Percentiles rank a stretch among this genome's conserved stretches.
Conservation (phyloP, 2,797 vertebrate species). For the Periparus ater region DNA sequence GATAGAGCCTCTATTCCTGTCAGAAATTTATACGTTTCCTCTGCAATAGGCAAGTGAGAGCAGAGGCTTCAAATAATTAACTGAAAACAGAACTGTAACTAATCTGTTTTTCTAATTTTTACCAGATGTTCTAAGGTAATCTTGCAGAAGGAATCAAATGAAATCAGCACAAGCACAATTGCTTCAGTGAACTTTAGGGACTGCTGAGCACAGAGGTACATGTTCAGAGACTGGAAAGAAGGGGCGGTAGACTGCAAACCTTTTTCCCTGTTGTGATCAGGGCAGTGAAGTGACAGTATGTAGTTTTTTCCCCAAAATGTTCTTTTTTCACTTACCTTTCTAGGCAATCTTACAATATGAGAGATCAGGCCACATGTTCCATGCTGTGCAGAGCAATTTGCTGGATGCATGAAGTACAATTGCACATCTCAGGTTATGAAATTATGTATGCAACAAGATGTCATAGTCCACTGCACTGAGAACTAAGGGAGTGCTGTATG, state of each 20-base stretch:
- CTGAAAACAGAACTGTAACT: slow-evolving; percentile 50
- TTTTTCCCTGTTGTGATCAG: not conserved
- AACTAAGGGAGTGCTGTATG: not conserved
- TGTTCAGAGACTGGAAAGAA: slow-evolving; percentile 10
- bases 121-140: slow-evolving; percentile 65
- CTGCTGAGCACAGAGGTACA: not conserved
- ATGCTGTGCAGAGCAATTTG: not conserved
- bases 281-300: not conserved
- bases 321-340: not conserved
- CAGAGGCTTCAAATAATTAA: slow-evolving; percentile 57
- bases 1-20: slow-evolving; percentile 38
- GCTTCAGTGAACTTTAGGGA: not conserved
- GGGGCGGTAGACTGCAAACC: not conserved
- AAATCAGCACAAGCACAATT: slow-evolving; percentile 29
- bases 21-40: slow-evolving; percentile 43
- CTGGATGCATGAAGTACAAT: not conserved
- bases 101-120: slow-evolving; percentile 68
- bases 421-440: slow-evolving; percentile 25
- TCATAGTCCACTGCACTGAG: not conserved
- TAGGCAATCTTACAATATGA: not conserved
- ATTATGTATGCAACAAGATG: slow-evolving; percentile 25
- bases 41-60: slow-evolving; percentile 24
- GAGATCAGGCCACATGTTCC: not conserved
- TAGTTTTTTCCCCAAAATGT: not conserved
- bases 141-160: slow-evolving; percentile 50